Conservation (phyloP, 2,888 invertebrate species). For the Dryocosmus kuriphilus region DNA sequence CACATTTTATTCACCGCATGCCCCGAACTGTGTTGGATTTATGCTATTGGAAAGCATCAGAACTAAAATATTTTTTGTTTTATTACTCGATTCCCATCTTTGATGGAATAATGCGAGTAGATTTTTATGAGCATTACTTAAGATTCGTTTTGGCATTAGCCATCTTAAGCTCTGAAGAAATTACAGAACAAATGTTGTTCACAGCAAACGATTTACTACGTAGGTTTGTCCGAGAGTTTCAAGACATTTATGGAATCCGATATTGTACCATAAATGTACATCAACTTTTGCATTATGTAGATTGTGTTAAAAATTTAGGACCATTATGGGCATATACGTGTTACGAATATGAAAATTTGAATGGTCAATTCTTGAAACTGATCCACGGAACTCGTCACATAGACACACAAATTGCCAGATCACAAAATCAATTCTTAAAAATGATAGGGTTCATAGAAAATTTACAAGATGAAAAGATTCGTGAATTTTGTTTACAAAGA, state of each 20-base stretch:
- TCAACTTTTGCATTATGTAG: slow-evolving; percentile 50
- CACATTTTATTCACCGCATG: slow-evolving; percentile 53
- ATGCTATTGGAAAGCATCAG: slow-evolving; percentile 51
- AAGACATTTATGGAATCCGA: slow-evolving; percentile 46
- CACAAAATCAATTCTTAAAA: slow-evolving; percentile 44
- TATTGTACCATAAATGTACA: slow-evolving; percentile 52
- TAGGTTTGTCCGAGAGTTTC: slow-evolving; percentile 49
- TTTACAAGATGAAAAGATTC: slow-evolving; percentile 45
- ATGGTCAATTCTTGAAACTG: slow-evolving; percentile 48
- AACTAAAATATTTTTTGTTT: slow-evolving; percentile 48
- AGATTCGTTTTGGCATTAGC: slow-evolving; percentile 19
- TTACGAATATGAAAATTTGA: slow-evolving; percentile 53
- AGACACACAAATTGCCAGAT: slow-evolving; percentile 51
- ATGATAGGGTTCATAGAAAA: slow-evolving; percentile 43
- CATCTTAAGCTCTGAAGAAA: slow-evolving; percentile 40
- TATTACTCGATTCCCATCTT: slow-evolving; percentile 49
- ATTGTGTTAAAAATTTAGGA: slow-evolving; percentile 46
- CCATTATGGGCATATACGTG: slow-evolving; percentile 53
- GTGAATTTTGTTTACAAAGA: slow-evolving; percentile 45
- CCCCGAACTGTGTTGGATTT: slow-evolving; percentile 48
- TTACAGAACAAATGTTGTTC: slow-evolving; percentile 35
- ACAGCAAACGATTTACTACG: slow-evolving; percentile 35
- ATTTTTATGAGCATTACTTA: slow-evolving; percentile 47
- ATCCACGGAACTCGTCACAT: slow-evolving; percentile 51
- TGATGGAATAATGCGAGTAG: slow-evolving; percentile 41